Evolutionary conservation across 2,113 vertebrate species (phyloP).

Genomic region (Paradoxurus hermaphroditus): DNA sequence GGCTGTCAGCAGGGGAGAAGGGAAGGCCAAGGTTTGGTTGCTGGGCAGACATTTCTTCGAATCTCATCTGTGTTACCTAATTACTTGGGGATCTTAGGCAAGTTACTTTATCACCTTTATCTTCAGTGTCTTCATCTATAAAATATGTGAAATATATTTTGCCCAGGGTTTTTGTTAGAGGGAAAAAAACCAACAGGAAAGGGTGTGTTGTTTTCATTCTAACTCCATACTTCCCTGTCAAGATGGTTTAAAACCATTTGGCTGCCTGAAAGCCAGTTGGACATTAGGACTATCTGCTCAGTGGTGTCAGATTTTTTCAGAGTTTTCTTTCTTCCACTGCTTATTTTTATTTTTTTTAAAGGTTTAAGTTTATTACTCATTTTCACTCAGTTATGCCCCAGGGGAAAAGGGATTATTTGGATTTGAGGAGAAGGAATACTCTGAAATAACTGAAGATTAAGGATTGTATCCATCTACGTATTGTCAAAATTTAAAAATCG

Average conservation of each 20-base stretch:
- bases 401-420: background rate
- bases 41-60: background rate
- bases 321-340: background rate
- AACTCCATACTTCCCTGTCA: background rate
- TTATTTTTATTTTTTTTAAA: background rate
- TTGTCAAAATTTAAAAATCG: background rate
- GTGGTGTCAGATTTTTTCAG: background rate
- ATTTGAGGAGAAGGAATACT: background rate
- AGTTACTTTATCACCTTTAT: background rate
- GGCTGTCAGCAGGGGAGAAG: background rate
- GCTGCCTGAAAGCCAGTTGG: background rate
- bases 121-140: background rate
- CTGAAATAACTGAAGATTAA: background rate
- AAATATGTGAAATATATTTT: background rate
- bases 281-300: background rate
- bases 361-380: background rate
- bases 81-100: background rate
- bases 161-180: background rate
- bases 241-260: too few species aligned
- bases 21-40: background rate
- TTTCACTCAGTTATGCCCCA: background rate
- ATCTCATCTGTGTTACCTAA: background rate
- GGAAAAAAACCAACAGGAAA: background rate
- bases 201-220: background rate
- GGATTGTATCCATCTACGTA: background rate